Evolutionary conservation across 2,113 vertebrate species (phyloP).

Genomic region (Oostethus manadensis): DNA sequence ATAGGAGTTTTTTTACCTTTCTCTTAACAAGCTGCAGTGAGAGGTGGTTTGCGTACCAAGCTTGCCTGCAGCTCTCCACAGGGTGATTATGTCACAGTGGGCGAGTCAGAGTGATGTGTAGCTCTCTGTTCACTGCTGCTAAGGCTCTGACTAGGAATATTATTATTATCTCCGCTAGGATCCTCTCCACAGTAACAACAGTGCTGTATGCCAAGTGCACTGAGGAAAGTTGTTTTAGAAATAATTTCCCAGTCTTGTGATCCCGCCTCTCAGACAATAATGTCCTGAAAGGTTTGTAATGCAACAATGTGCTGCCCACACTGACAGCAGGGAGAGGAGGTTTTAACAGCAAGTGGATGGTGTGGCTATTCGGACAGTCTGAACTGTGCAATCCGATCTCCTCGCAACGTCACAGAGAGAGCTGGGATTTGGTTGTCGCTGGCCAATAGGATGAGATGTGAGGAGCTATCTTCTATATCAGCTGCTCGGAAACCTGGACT

Average conservation of each 20-base stretch:
- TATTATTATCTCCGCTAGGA: slow-evolving; percentile 68
- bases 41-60: slow-evolving; percentile 66
- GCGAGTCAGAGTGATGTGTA: slow-evolving; percentile 66
- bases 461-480: slow-evolving; percentile 59
- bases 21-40: slow-evolving; percentile 68
- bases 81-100: slow-evolving; percentile 67
- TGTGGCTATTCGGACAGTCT: slow-evolving; percentile 50
- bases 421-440: slow-evolving; percentile 51
- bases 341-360: slow-evolving; percentile 50
- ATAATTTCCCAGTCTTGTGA: slow-evolving; percentile 61
- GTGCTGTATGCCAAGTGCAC: slow-evolving; percentile 58
- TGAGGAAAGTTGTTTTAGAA: slow-evolving; percentile 57
- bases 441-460: slow-evolving; percentile 60
- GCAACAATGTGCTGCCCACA: slow-evolving; percentile 48
- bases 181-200: slow-evolving; percentile 62
- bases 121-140: slow-evolving; percentile 64
- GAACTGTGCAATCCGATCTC: slow-evolving; percentile 56
- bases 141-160: slow-evolving; percentile 62
- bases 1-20: slow-evolving; percentile 65
- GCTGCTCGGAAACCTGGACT: slow-evolving; percentile 44
- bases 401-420: slow-evolving; percentile 34
- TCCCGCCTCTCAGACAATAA: slow-evolving; percentile 65
- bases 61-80: slow-evolving; percentile 67
- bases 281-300: slow-evolving; percentile 49
- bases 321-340: slow-evolving; percentile 51